phyloP scores from a whole-genome alignment of 2,113 vertebrate species.

The Protobothrops mucrosquamatus region DNA sequence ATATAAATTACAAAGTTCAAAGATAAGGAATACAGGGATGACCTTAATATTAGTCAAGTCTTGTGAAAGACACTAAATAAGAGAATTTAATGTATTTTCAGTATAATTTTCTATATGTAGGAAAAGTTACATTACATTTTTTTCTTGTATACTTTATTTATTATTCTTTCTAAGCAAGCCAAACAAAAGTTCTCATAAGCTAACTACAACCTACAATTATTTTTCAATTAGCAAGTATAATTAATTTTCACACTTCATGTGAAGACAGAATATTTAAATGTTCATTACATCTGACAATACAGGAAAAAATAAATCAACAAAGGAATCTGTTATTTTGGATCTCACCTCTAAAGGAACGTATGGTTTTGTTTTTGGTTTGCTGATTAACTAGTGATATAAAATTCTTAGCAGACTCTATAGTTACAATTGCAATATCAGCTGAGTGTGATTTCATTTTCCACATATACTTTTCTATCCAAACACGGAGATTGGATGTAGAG shows the following conservation, averaged over 20 bases:
- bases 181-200: not conserved
- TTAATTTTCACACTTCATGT: slow-evolving; percentile 59
- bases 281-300: slow-evolving; percentile 45
- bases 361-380: not conserved
- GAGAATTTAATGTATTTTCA: not conserved
- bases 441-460: not conserved
- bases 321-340: not conserved
- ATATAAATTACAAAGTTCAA: not conserved
- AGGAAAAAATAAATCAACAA: slow-evolving; percentile 23
- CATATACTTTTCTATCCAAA: not conserved
- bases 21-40: not conserved
- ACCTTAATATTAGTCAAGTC: not conserved
- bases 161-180: slow-evolving; percentile 4
- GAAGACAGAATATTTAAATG: slow-evolving; percentile 35
- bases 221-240: slow-evolving; percentile 63
- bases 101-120: not conserved
- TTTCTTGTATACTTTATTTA: slow-evolving; percentile 11
- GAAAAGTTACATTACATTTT: not conserved
- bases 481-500: not conserved
- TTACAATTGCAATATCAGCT: not conserved
- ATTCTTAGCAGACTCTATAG: not conserved
- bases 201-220: slow-evolving; percentile 41
- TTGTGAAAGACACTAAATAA: not conserved
- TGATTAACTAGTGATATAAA: not conserved
- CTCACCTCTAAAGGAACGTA: not conserved